Conservation (phyloP, 2,888 invertebrate genomes). For the Cephalotes varians region DNA sequence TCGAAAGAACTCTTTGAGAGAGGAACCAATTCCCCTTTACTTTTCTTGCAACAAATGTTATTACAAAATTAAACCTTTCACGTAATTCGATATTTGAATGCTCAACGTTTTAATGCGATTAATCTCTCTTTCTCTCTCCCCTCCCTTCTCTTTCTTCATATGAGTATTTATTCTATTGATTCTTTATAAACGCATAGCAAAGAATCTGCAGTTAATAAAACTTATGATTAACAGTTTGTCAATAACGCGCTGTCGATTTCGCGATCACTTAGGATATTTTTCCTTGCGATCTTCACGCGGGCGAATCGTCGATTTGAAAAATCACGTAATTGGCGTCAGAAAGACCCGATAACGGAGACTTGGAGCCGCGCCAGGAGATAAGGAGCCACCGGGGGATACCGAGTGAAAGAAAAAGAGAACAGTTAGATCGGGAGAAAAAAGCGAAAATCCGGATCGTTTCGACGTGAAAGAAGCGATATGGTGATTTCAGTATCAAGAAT, state of each 20-base stretch:
- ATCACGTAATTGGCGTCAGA: slow-evolving; percentile 76
- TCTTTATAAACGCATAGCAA: neutral
- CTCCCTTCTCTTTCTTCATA: no score
- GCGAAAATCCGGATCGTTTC: slow-evolving; percentile 33
- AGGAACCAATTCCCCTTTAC: neutral
- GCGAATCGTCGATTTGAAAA: slow-evolving; percentile 68
- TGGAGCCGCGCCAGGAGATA: slow-evolving; percentile 72
- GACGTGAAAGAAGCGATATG: slow-evolving; percentile 51
- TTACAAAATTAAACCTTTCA: neutral
- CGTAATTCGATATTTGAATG: neutral
- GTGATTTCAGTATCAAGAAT: slow-evolving; percentile 43
- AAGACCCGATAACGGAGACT: slow-evolving; percentile 70
- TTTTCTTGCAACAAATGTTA: slow-evolving; percentile 3
- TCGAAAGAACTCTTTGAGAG: slow-evolving; percentile 24
- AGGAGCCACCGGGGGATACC: slow-evolving; percentile 62
- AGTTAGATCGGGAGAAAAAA: slow-evolving; percentile 33
- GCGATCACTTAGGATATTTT: slow-evolving; percentile 7
- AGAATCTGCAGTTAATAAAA: neutral
- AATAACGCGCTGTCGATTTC: slow-evolving; percentile 11
- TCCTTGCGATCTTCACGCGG: neutral
- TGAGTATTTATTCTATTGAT: neutral
- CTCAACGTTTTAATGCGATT: neutral
- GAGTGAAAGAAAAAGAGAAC: slow-evolving; percentile 53
- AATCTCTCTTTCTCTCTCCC: no score
- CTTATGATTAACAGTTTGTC: neutral